phyloP scores from a whole-genome alignment of 2,113 vertebrate species.

The Atrichornis clamosus region DNA sequence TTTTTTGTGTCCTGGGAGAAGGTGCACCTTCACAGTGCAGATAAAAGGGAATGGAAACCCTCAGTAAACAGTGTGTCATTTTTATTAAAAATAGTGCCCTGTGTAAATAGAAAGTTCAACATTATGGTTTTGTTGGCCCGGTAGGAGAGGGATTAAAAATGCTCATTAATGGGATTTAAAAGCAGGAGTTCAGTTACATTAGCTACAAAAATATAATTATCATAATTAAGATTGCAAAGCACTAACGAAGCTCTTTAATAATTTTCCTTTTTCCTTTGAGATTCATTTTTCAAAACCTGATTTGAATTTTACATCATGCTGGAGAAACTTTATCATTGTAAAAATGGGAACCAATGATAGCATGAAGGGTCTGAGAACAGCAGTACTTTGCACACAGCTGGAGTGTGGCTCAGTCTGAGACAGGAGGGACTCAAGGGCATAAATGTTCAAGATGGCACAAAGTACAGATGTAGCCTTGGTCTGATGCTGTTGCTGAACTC shows the following conservation, averaged over 20 bases:
- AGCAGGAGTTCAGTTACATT: conserved; percentile 56
- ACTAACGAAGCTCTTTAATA: conserved; percentile 61
- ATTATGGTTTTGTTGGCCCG: conserved; percentile 27
- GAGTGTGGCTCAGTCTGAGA: background rate
- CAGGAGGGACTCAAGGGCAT: background rate
- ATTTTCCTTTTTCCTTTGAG: conserved; percentile 58
- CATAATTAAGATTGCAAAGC: conserved; percentile 67
- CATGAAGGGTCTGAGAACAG: background rate
- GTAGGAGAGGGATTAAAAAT: conserved; percentile 56
- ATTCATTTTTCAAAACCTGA: conserved; percentile 42
- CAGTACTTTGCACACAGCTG: rapidly evolving
- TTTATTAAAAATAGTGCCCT: conserved; percentile 23
- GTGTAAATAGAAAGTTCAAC: conserved; percentile 31
- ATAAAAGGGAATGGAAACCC: background rate
- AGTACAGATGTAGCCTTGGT: background rate
- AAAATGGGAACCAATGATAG: background rate
- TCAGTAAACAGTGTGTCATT: background rate
- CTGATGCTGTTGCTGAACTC: background rate
- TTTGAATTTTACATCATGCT: conserved; percentile 36
- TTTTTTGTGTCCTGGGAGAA: background rate
- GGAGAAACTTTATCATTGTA: conserved; percentile 4
- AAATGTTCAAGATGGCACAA: background rate
- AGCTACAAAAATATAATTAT: conserved; percentile 68
- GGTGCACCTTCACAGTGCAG: background rate
- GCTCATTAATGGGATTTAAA: conserved; percentile 60